phyloP scores from a whole-genome alignment of 2,888 invertebrate genomes.

The Nomada goodeniana region DNA sequence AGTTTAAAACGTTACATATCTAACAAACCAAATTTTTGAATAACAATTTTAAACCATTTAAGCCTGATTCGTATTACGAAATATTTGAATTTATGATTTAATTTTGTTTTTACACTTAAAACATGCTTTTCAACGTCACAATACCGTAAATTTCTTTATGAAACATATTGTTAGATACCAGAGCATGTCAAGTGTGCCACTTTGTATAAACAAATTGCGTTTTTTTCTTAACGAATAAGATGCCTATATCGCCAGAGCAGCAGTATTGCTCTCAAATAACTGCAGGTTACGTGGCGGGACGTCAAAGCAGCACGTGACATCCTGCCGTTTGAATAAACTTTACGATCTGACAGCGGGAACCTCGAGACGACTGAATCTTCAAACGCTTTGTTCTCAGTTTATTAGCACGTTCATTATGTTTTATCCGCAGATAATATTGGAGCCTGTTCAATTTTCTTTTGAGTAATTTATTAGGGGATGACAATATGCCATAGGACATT shows the following conservation, averaged over 20 bases:
- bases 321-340: slow-evolving; percentile 70
- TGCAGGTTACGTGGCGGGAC: slow-evolving; percentile 72
- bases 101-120: no score
- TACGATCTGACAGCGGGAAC: slow-evolving; percentile 25
- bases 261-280: slow-evolving; percentile 51
- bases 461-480: no score
- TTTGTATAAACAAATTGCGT: no score
- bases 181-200: no score
- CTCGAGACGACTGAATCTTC: slow-evolving; percentile 35
- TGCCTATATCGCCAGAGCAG: slow-evolving; percentile 35
- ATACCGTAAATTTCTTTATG: no score
- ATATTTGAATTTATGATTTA: no score
- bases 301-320: slow-evolving; percentile 76
- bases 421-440: neutral
- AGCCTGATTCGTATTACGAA: no score
- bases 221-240: slow-evolving; percentile 46
- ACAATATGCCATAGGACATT: slow-evolving; percentile 34
- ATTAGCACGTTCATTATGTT: slow-evolving; percentile 23
- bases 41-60: no score
- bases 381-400: slow-evolving; percentile 20
- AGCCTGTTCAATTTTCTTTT: neutral
- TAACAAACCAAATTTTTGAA: no score
- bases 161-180: no score
- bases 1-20: no score
- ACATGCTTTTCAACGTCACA: no score